Evolutionary conservation across 2,113 vertebrate genomes (phyloP).

Genomic region (Scophthalmus maximus): DNA sequence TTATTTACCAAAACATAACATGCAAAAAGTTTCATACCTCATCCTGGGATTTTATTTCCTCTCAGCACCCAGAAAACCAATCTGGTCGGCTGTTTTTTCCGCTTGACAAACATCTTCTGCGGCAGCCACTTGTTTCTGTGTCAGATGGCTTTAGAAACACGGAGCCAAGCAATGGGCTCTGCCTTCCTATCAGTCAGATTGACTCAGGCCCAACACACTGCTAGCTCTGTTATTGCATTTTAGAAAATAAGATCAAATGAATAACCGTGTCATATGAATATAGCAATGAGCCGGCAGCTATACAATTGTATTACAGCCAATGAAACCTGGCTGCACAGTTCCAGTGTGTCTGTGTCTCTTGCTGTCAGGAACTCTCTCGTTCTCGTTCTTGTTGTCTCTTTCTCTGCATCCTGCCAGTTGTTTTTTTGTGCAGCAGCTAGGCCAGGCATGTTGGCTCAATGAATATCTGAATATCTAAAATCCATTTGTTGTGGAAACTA

Average conservation of each 20-base stretch:
- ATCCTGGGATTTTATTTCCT: slow-evolving; percentile 22
- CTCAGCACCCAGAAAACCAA: not conserved
- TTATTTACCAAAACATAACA: slow-evolving; percentile 20
- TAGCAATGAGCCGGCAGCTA: slow-evolving; percentile 51
- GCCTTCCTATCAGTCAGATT: slow-evolving; percentile 44
- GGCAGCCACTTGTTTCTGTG: slow-evolving; percentile 1
- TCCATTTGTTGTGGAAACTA: slow-evolving; percentile 42
- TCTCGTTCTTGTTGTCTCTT: not conserved
- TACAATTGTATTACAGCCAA: slow-evolving; percentile 60
- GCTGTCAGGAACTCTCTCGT: not conserved
- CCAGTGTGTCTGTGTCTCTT: slow-evolving; percentile 20
- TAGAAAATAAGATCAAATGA: slow-evolving; percentile 56
- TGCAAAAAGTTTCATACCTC: not conserved
- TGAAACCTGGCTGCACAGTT: slow-evolving; percentile 50
- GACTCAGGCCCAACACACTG: slow-evolving; percentile 49
- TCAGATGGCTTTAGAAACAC: slow-evolving; percentile 25
- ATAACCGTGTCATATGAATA: slow-evolving; percentile 57
- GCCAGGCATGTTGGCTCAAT: slow-evolving; percentile 34
- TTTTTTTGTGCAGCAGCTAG: slow-evolving; percentile 8
- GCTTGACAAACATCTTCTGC: slow-evolving; percentile 24
- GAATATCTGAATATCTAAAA: slow-evolving; percentile 44
- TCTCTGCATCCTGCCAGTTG: not conserved
- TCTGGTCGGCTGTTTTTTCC: slow-evolving; percentile 9
- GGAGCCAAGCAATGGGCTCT: slow-evolving; percentile 20
- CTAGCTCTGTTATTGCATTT: slow-evolving; percentile 48